phyloP scores from a whole-genome alignment of 1,140 invertebrate species.

The Leptonema lineaticorne region DNA sequence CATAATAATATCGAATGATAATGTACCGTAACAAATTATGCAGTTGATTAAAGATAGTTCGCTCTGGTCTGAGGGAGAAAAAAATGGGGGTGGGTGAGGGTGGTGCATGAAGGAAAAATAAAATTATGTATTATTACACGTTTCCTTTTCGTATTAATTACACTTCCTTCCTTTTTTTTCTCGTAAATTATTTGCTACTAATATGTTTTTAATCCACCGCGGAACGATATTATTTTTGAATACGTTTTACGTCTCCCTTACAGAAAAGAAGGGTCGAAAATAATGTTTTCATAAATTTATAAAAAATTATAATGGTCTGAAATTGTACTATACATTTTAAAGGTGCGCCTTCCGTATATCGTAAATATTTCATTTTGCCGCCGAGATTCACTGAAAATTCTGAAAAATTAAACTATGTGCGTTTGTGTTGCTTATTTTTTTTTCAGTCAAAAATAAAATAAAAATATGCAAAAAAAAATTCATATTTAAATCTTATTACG shows the following conservation, averaged over 20 bases:
- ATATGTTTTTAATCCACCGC: conserved; percentile 9
- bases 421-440: background rate
- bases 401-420: background rate
- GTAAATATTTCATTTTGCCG: conserved; percentile 1
- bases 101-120: too few relatives aligned
- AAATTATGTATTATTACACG: background rate
- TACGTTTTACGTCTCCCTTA: background rate
- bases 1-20: too few relatives aligned
- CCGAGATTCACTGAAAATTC: background rate
- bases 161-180: conserved; percentile 9
- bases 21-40: too few relatives aligned
- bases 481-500: background rate
- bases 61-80: too few relatives aligned
- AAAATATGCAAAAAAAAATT: background rate
- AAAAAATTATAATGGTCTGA: too few relatives aligned
- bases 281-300: background rate
- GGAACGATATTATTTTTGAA: background rate
- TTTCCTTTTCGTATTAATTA: conserved; percentile 13
- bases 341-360: background rate
- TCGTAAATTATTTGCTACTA: background rate
- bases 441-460: too few relatives aligned
- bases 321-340: background rate
- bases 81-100: too few relatives aligned
- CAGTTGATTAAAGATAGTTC: too few relatives aligned
- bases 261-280: background rate